Percentiles rank a stretch among this genome's conserved stretches.
These are phyloP conservation scores for Drosophila borealis DNA, from an alignment of 2,888 invertebrate species.

Conservation along the genomic window DNA sequence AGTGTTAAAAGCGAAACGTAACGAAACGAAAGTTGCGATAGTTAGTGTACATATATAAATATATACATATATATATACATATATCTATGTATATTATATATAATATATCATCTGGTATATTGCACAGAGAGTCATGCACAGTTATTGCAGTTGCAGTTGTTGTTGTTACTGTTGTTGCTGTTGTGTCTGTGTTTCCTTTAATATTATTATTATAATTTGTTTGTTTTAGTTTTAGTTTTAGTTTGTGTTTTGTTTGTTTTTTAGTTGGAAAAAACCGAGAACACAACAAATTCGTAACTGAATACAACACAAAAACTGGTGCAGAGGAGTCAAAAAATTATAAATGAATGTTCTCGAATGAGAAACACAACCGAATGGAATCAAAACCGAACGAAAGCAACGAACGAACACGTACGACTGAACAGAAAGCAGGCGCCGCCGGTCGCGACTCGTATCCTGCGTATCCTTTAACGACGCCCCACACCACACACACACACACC, in stretches of 20 bases:
- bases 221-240: slow-evolving; percentile 18
- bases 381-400: slow-evolving; percentile 84
- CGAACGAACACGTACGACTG: slow-evolving; percentile 84
- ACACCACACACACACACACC: slow-evolving; percentile 1
- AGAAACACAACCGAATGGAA: slow-evolving; percentile 81
- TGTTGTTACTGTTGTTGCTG: slow-evolving; percentile 13
- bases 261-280: slow-evolving; percentile 78
- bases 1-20: slow-evolving; percentile 31
- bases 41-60: slow-evolving; percentile 12
- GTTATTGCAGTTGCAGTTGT: slow-evolving; percentile 42
- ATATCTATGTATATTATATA: slow-evolving; percentile 14
- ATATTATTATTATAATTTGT: slow-evolving; percentile 10
- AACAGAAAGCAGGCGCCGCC: slow-evolving; percentile 54
- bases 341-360: slow-evolving; percentile 84
- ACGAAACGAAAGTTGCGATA: slow-evolving; percentile 50
- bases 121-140: slow-evolving; percentile 52
- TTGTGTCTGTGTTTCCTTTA: slow-evolving; percentile 25
- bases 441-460: slow-evolving; percentile 38
- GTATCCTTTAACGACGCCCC: slow-evolving; percentile 53
- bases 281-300: slow-evolving; percentile 82
- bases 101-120: slow-evolving; percentile 35
- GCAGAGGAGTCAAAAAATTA: slow-evolving; percentile 84
- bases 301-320: slow-evolving; percentile 83
- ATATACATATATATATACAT: slow-evolving; percentile 13
- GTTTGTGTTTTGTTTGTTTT: slow-evolving; percentile 6